Percentiles rank a stretch among this genome's conserved stretches.
phyloP scores from a whole-genome alignment of 2,888 invertebrate genomes.

The Catocala sponsa region DNA sequence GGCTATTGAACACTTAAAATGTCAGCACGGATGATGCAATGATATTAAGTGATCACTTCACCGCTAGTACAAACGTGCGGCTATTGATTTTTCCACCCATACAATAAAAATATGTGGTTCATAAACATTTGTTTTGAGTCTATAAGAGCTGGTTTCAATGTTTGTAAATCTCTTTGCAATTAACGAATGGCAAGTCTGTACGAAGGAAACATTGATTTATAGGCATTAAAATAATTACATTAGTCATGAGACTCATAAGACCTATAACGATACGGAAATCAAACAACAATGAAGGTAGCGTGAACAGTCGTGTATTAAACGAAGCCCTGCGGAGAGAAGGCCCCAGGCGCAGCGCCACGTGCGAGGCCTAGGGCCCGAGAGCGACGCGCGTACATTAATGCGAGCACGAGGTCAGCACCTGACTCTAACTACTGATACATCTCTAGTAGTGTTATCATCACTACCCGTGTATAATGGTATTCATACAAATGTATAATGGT shows the following conservation, averaged over 20 bases:
- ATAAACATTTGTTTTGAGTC: too few species aligned
- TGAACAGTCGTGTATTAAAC: constrained; percentile 6
- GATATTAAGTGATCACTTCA: too few species aligned
- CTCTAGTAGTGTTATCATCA: constrained; percentile 35
- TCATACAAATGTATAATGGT: constrained; percentile 15
- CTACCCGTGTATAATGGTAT: constrained; percentile 20
- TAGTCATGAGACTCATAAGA: constrained; percentile 9
- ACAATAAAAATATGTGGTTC: too few species aligned
- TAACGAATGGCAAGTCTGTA: too few species aligned
- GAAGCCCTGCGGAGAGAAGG: constrained; percentile 20
- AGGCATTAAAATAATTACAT: neutral
- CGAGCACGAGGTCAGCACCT: constrained; percentile 67
- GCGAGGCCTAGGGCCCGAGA: constrained; percentile 58
- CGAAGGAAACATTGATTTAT: too few species aligned
- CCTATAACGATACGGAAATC: constrained; percentile 6
- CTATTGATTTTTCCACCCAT: too few species aligned
- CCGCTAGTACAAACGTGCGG: too few species aligned
- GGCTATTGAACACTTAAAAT: too few species aligned
- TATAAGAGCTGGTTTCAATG: too few species aligned
- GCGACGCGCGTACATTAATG: constrained; percentile 54
- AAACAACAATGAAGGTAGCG: constrained; percentile 7
- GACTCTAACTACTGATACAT: constrained; percentile 38
- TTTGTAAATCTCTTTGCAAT: too few species aligned
- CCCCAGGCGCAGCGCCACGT: constrained; percentile 48
- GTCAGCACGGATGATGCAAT: too few species aligned